A percentile compares a stretch with the other conserved stretches of the same genome.
phyloP scores from a whole-genome alignment of 2,888 invertebrate species.

The Mactromeris polynyma region DNA sequence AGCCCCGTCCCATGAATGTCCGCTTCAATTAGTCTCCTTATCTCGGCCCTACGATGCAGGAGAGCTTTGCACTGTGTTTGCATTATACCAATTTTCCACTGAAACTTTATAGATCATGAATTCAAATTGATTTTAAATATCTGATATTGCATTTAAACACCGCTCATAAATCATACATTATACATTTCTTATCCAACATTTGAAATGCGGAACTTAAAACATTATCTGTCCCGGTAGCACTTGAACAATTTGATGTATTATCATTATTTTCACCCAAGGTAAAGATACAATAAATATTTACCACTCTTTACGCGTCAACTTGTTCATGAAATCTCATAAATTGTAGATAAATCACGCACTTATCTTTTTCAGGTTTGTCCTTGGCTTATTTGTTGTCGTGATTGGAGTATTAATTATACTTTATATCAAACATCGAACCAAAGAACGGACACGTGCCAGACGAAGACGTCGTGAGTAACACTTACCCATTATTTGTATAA shows the following conservation, averaged over 20 bases:
- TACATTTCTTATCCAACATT: background rate
- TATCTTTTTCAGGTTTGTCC: slow-evolving; percentile 65
- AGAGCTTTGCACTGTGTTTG: background rate
- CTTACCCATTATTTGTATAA: background rate
- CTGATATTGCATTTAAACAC: background rate
- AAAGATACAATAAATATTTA: background rate
- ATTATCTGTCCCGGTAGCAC: background rate
- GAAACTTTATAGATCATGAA: background rate
- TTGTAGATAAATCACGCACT: background rate
- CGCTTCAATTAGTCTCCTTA: background rate
- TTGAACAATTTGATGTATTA: background rate
- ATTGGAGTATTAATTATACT: slow-evolving; percentile 60
- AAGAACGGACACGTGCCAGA: slow-evolving; percentile 62
- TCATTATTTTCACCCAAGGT: background rate
- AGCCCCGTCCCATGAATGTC: background rate
- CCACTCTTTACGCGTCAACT: background rate
- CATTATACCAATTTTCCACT: background rate
- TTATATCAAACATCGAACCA: slow-evolving; percentile 69
- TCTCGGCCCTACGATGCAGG: background rate
- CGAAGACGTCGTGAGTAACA: slow-evolving; percentile 62
- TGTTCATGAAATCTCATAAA: slow-evolving; percentile 3
- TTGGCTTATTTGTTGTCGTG: slow-evolving; percentile 66
- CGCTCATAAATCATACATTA: background rate
- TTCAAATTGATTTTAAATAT: background rate
- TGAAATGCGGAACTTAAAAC: background rate